Evolutionary conservation across 1,140 invertebrate species (phyloP).

Genomic region (Cheumatopsyche charites): DNA sequence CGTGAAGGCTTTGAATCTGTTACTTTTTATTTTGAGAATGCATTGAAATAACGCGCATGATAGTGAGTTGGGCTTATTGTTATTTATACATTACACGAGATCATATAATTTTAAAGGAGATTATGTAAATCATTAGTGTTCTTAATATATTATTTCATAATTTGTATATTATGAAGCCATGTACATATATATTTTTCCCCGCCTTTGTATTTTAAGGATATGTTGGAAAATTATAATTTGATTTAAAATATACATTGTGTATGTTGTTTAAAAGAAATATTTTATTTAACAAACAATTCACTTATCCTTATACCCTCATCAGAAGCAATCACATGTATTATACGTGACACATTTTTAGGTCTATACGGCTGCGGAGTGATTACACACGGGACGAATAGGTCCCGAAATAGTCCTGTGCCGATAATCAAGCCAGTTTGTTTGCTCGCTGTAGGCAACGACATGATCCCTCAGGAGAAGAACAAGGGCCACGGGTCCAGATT

Average conservation of each 20-base stretch:
- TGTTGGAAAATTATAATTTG: constrained; percentile 48
- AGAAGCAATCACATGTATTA: neutral
- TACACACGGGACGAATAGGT: neutral
- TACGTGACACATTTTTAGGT: too few species aligned
- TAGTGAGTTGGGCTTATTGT: constrained; percentile 37
- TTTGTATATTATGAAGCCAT: constrained; percentile 43
- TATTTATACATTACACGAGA: constrained; percentile 32
- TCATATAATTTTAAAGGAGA: constrained; percentile 31
- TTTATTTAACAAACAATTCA: constrained; percentile 30
- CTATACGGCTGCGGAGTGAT: too few species aligned
- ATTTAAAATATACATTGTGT: constrained; percentile 49
- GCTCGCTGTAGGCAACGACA: neutral
- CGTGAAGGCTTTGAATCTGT: neutral
- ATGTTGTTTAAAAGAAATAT: constrained; percentile 47
- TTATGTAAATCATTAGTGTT: constrained; percentile 43
- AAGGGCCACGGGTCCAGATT: neutral
- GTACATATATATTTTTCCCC: constrained; percentile 44
- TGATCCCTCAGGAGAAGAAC: neutral
- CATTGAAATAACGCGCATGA: constrained; percentile 4
- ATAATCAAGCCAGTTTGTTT: constrained; percentile 11
- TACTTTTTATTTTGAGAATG: constrained; percentile 1
- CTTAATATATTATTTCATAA: constrained; percentile 40
- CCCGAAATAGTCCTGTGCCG: constrained; percentile 5
- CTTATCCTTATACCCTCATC: neutral
- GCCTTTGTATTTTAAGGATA: constrained; percentile 47